Evolutionary conservation across 1,140 invertebrate genomes (phyloP).

Genomic region (Euura saliciscinereae): DNA sequence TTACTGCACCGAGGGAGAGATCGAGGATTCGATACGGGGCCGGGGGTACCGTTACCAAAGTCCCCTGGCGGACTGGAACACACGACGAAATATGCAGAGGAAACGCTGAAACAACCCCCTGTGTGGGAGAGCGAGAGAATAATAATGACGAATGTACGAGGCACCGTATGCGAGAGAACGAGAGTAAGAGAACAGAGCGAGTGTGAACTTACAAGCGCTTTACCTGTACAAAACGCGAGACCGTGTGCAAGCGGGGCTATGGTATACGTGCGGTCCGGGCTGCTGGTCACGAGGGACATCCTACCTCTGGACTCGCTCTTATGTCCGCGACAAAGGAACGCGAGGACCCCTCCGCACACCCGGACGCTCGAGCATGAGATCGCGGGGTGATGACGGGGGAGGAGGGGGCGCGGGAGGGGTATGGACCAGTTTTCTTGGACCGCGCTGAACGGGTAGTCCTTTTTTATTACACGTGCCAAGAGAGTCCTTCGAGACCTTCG

Average conservation of each 20-base stretch:
- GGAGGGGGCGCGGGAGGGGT: not conserved
- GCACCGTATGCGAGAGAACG: slow-evolving; percentile 8
- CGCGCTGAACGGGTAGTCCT: not conserved
- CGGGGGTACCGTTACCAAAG: too few relatives aligned
- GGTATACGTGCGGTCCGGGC: not conserved
- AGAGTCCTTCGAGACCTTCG: not conserved
- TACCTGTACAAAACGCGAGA: not conserved
- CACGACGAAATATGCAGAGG: not conserved
- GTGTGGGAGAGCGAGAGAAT: not conserved
- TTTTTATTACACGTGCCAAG: not conserved
- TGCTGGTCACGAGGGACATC: slow-evolving; percentile 11
- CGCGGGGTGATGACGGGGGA: not conserved
- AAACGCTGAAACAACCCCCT: slow-evolving; percentile 11
- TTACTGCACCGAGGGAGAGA: not conserved
- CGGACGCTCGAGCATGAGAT: not conserved
- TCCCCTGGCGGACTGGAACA: too few relatives aligned
- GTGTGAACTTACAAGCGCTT: slow-evolving; percentile 19
- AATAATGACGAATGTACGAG: not conserved
- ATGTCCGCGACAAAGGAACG: too few relatives aligned
- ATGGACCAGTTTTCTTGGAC: slow-evolving; percentile 1
- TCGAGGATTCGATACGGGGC: too few relatives aligned
- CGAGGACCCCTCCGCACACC: too few relatives aligned
- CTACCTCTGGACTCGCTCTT: slow-evolving; percentile 15
- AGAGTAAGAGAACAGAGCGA: slow-evolving; percentile 26
- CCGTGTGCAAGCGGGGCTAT: not conserved